phyloP scores from a whole-genome alignment of 2,888 invertebrate species.

The Limenitis camilla region DNA sequence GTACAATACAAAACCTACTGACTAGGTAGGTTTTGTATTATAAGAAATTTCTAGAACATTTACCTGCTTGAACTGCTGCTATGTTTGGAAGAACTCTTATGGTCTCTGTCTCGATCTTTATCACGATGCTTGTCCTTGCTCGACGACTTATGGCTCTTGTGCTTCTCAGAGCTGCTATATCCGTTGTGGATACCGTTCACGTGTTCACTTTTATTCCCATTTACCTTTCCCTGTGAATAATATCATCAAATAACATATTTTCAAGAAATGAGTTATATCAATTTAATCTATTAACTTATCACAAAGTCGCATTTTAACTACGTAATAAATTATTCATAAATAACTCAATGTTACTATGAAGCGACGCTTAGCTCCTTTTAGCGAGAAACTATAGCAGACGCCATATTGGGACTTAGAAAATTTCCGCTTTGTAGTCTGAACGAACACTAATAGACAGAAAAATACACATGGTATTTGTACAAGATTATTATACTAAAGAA shows the following conservation, averaged over 20 bases:
- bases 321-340: not conserved
- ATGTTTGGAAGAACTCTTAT: constrained; percentile 70
- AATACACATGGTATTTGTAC: constrained; percentile 26
- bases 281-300: not conserved
- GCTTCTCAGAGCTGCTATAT: constrained; percentile 73
- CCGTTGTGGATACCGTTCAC: constrained; percentile 89
- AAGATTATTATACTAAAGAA: constrained; percentile 22
- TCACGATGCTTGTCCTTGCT: constrained; percentile 81
- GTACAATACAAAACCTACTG: no score
- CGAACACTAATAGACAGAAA: constrained; percentile 69
- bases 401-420: constrained; percentile 90
- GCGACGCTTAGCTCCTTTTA: constrained; percentile 57
- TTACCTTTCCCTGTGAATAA: constrained; percentile 63
- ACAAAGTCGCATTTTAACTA: not conserved
- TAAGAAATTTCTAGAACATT: constrained; percentile 48
- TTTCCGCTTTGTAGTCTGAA: constrained; percentile 62
- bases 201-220: constrained; percentile 75
- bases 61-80: constrained; percentile 69
- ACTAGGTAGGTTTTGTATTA: not conserved
- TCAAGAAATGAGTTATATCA: not conserved
- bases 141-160: constrained; percentile 79
- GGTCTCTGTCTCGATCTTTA: constrained; percentile 77
- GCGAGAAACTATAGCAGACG: constrained; percentile 82
- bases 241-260: constrained; percentile 9
- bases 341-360: constrained; percentile 19